Percentiles rank a stretch among this genome's conserved stretches.
Evolutionary conservation across 1,140 invertebrate species (phyloP).

Genomic region (Choristoneura fumiferana): DNA sequence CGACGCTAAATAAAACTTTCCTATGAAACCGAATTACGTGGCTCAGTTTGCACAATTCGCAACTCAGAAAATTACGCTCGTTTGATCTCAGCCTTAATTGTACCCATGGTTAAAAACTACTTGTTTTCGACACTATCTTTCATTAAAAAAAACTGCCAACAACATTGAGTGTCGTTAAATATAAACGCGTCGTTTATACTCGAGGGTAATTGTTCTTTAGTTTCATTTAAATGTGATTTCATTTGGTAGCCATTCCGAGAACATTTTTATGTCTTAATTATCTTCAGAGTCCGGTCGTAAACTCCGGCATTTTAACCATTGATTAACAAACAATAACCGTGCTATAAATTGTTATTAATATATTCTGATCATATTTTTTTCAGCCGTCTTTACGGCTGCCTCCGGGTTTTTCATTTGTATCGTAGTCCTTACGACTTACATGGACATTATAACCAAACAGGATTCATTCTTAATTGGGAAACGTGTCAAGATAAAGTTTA

Average conservation of each 20-base stretch:
- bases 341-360: conserved; percentile 37
- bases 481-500: no score
- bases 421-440: no score
- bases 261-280: conserved; percentile 41
- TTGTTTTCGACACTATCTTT: background rate
- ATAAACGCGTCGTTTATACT: background rate
- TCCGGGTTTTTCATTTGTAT: background rate
- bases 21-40: no score
- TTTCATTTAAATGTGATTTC: conserved; percentile 23
- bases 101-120: background rate
- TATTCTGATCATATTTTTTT: conserved; percentile 16
- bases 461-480: no score
- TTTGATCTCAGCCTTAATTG: background rate
- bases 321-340: conserved; percentile 37
- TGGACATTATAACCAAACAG: no score
- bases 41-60: no score
- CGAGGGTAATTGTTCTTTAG: background rate
- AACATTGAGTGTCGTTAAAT: background rate
- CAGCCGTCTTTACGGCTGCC: conserved; percentile 21
- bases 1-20: no score
- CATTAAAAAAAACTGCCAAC: background rate
- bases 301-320: conserved; percentile 19
- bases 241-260: conserved; percentile 27
- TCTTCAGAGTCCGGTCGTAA: conserved; percentile 26
- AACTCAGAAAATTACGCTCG: no score